Evolutionary conservation across 2,888 invertebrate genomes (phyloP), one percentile per base, ranked within the genome.

Genomic region (Cremastinae sp.): DNA sequence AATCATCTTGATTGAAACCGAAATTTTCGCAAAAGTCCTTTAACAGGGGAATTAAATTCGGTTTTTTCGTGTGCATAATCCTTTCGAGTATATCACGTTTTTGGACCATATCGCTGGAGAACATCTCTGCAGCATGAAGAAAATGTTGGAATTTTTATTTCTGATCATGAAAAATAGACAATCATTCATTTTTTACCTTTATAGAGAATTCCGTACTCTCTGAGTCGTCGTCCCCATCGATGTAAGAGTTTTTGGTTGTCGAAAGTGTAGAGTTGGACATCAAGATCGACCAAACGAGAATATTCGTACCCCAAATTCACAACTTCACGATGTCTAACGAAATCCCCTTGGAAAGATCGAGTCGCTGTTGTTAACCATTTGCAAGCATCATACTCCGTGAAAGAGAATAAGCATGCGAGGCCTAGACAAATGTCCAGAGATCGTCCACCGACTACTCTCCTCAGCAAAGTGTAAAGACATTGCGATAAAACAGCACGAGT

Each of bases 1-100:
- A 90, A 56, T 86, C 83, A 58, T 89, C 86, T 2, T 85, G 68
- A 70, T 90, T 83, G 65, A 92, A 85, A 9, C 86, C 81, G 79
- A 91, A 91, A 84, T 90, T 90, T 1, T 53, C 18, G 78, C 91
- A 91, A 78, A 90, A 92, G 45, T 90, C 88, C 62, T 86, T 79
- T 7, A 91, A 82, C n/a, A 87, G 78, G 7, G 84, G 72, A n/a
- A 90, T 71, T 14, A 80, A 73, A 45, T 85, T 75, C 3, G 84
- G 78, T n/a, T 82, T 83, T 8, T 82, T 79, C 0, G 81, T 83
- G 18, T 62, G 79, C 81, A 86, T 83, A 9, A 88, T 80, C 28
- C 83, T 79, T 75, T 86, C 82, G 28, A 89, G 78, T 70, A 90
- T 83, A 65, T 86, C 75, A 20, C 82, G 80, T 70, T 84, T 86